A percentile compares a stretch with the other conserved stretches of the same genome.
Conservation (phyloP, 2,113 vertebrate species). For the Condylura cristata region DNA sequence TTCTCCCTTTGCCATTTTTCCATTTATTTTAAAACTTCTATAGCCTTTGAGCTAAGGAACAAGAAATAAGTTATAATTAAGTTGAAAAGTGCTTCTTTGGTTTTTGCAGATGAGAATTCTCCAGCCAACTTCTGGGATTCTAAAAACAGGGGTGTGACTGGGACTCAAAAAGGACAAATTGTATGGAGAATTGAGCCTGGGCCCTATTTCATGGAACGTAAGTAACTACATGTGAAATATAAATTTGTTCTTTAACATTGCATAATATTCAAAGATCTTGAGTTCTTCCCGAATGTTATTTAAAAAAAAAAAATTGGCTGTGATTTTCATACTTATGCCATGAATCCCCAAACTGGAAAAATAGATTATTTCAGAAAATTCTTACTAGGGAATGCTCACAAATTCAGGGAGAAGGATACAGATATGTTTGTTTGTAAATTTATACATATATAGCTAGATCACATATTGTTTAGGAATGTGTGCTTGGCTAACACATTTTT, state of each 20-base stretch:
- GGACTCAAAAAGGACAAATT: conserved; percentile 97
- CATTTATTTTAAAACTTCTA: not conserved
- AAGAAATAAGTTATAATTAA: not conserved
- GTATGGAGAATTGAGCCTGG: conserved; percentile 97
- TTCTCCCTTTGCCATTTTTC: not conserved
- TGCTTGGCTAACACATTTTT: not conserved
- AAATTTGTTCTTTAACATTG: not conserved
- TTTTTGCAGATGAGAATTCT: conserved; percentile 94
- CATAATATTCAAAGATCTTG: not conserved
- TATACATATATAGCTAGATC: not conserved
- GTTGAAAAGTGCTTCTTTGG: conserved; percentile 24
- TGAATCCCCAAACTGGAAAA: not conserved
- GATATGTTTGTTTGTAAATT: not conserved
- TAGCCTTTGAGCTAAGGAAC: conserved; percentile 30
- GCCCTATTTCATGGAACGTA: conserved; percentile 99
- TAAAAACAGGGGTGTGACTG: conserved; percentile 98
- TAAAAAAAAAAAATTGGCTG: not conserved
- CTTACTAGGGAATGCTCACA: not conserved
- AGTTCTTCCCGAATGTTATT: conserved; percentile 10
- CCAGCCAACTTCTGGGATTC: conserved; percentile 99
- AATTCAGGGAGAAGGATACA: not conserved
- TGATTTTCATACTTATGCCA: not conserved
- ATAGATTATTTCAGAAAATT: not conserved
- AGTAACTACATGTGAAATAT: conserved; percentile 80
- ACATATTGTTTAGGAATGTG: not conserved